Evolutionary conservation across 37 sponge, comb jelly and placozoan genomes (phyloP).

Genomic region (Bolinopsis microptera): DNA sequence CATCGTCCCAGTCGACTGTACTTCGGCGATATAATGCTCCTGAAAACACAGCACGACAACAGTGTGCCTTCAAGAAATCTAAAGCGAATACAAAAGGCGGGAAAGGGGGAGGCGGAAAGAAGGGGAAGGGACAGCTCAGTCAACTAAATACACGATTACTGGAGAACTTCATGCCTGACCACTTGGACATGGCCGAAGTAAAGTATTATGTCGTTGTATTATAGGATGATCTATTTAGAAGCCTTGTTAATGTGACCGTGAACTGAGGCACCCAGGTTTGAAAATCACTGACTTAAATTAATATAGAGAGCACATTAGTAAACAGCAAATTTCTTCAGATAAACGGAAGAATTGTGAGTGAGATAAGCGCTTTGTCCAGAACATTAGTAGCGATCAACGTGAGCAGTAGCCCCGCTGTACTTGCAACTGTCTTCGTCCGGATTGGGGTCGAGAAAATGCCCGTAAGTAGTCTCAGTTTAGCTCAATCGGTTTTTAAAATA

Average conservation of each 20-base stretch:
- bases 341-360: neutral
- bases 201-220: too few relatives aligned
- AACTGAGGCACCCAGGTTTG: too few relatives aligned
- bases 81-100: neutral
- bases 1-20: neutral
- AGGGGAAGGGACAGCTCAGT: neutral
- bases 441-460: slow-evolving; percentile 6
- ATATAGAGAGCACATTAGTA: too few relatives aligned
- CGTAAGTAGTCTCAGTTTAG: neutral
- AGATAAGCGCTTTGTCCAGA: neutral
- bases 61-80: neutral
- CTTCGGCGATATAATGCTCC: neutral
- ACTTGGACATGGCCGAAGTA: neutral
- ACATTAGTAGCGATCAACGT: neutral
- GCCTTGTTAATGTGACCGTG: too few relatives aligned
- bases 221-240: too few relatives aligned
- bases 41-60: neutral
- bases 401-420: slow-evolving; percentile 1
- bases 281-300: too few relatives aligned
- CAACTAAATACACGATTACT: neutral
- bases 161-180: neutral
- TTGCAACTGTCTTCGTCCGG: neutral
- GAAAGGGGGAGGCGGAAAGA: neutral
- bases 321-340: too few relatives aligned
- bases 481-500: too few relatives aligned